Base-by-base conservation (phyloP, 2,113 vertebrate species). In the Gambusia holbrooki region DNA sequence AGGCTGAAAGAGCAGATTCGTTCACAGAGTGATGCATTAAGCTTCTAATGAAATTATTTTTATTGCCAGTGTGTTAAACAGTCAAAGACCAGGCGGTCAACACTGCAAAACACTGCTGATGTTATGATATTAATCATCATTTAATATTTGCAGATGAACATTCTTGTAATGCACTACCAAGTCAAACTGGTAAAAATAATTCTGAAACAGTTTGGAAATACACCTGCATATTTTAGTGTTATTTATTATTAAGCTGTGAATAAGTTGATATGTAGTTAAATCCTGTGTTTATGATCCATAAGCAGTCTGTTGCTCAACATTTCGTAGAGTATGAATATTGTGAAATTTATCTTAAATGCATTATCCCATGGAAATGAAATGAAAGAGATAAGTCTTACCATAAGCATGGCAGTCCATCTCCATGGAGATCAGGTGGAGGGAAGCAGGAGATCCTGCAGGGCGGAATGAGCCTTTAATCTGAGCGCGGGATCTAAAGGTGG, bases 381-480 rank as follows among this genome's bases (percentile, higher is more conserved):
- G 5, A 4, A 35, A 48, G 37, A 13, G 17, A 73, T 22, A 27
- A 30, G 58, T 67, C 84, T 88, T 90, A 94, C 93, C 92, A 25
- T 92, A 89, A 14, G 76, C 22, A 3, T 42, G 80, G 87, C 80
- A 71, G 70, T 94, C 90, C 92, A 92, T 93, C 62, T 40, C 76
- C 22, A 67, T 58, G 25, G 51, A 67, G 69, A 73, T 87, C 77
- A 90, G 86, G 80, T 81, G 81, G 76, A 82, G 29, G 33, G 64
- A 80, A 87, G 73, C 42, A 45, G 4, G 66, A 71, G 29, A 71
- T 62, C 74, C 61, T 79, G 35, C 9, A 27, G n/a, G 64, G 62
- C 35, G 67, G 11, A 77, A 64, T 11, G 60, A 33, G 63, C 68
- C 73, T 91, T 88, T 81, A 79, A 89, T 86, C 78, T 12, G 51